Conservation (phyloP, 2,113 vertebrate species). For the Nannospalax galili region DNA sequence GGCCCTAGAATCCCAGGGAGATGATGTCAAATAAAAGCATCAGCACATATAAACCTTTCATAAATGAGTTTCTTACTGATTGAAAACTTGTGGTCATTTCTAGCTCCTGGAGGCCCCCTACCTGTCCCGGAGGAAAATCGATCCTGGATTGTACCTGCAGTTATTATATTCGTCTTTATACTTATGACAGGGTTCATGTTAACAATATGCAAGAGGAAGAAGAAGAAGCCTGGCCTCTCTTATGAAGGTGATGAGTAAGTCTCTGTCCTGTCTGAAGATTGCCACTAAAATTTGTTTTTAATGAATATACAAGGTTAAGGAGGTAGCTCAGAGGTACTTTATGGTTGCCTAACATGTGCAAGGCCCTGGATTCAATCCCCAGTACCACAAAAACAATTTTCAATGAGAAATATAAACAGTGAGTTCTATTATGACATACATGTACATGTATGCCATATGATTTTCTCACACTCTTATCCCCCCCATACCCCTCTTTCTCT, state of each 20-base stretch:
- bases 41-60: slow-evolving; percentile 14
- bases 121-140: accelerated
- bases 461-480: neutral
- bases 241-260: slow-evolving; percentile 63
- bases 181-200: too few relatives aligned
- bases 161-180: accelerated
- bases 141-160: neutral
- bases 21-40: neutral
- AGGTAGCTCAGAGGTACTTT: neutral
- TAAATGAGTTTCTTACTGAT: slow-evolving; percentile 58
- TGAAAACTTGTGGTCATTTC: slow-evolving; percentile 68
- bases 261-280: neutral
- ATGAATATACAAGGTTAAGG: neutral
- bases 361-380: neutral
- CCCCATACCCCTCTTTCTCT: neutral
- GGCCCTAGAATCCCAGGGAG: neutral
- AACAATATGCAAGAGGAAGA: neutral
- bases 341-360: too few relatives aligned
- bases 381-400: neutral
- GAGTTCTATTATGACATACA: neutral
- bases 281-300: neutral
- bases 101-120: neutral
- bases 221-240: neutral
- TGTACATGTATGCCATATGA: neutral
- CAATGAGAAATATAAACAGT: neutral